Base-by-base conservation (phyloP, 2,113 vertebrate genomes). In the Oncorhynchus keta region DNA sequence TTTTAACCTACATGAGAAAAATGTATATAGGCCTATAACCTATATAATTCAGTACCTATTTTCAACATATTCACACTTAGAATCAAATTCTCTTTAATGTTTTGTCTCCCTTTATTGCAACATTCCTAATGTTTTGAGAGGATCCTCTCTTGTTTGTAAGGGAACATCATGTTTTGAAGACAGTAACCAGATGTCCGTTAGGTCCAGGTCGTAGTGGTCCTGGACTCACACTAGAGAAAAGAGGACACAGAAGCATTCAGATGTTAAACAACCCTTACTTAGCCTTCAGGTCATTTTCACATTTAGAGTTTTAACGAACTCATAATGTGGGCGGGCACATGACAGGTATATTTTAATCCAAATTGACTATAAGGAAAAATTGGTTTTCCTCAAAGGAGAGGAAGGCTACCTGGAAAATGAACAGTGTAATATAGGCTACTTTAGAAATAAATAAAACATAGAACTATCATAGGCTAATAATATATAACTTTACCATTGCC, bases 191-290 rank as follows among this genome's bases (percentile, higher is more conserved):
- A 11, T 66, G n/a, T 51, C 11, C 39, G 1, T 45, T 6, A 0
- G 45, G 45, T 4, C 51, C 68, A 22, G 35, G 57, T 62, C 59
- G 20, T 32, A 45, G 30, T 49, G 22, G 28, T 72, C 74, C 73
- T 1, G 62, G 68, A 59, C 28, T 73, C 20, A 73, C 18, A 20
- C 79, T 80, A 26, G 6, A 67, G 48, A 51, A 57, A 39, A 64
- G 49, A 26, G 12, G 26, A 22, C 48, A 71, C 3, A 49, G 5
- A 55, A 16, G 55, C 35, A 55, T 59, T 26, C 35, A 48, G 49
- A 32, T 20, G 11, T 57, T 72, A 26, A 12, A 16, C 28, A 16
- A 14, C 39, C 39, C 9, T 67, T 67, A 16, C 2, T 32, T 67
- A 16, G 9, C 14, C 11, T 6, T 16, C 28, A 0, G 65, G 24